Conservation (phyloP, 1,140 invertebrate species). For the Anoplolepis gracilipes region DNA sequence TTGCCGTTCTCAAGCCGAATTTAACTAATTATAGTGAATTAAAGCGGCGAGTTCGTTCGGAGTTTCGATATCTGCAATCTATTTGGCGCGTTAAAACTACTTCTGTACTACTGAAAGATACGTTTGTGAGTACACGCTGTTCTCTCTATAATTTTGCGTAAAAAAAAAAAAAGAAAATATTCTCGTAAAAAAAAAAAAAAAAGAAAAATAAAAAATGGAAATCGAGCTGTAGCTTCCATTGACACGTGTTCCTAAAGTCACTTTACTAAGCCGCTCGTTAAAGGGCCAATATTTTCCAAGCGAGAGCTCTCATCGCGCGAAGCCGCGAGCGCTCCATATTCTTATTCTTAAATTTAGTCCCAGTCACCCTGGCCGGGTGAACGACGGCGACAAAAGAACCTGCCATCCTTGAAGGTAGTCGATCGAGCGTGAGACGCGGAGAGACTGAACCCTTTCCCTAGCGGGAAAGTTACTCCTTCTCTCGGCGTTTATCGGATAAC, state of each 20-base stretch:
- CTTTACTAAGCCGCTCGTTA: background rate
- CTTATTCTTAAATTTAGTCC: conserved; percentile 69
- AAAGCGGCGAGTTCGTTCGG: background rate
- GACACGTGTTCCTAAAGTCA: conserved; percentile 1
- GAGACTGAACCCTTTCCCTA: conserved; percentile 64
- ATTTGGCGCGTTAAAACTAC: background rate
- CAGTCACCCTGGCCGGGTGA: conserved; percentile 26
- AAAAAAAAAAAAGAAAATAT: too few species aligned
- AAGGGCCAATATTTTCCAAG: conserved; percentile 44
- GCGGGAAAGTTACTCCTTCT: conserved; percentile 38
- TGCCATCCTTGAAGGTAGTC: conserved; percentile 67
- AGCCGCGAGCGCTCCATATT: conserved; percentile 25
- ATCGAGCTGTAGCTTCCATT: background rate
- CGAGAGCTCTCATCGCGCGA: background rate
- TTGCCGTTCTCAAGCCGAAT: conserved; percentile 14
- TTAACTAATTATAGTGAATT: conserved; percentile 45
- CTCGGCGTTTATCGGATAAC: conserved; percentile 71
- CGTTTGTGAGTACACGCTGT: background rate
- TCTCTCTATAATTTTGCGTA: background rate
- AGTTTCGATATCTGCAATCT: background rate
- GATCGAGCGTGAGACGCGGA: conserved; percentile 68
- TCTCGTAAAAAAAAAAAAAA: background rate
- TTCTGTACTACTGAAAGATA: background rate
- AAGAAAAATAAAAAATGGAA: background rate
- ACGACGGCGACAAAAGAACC: conserved; percentile 65